phyloP scores from a whole-genome alignment of 2,797 vertebrate genomes.

The Fundulus diaphanus region DNA sequence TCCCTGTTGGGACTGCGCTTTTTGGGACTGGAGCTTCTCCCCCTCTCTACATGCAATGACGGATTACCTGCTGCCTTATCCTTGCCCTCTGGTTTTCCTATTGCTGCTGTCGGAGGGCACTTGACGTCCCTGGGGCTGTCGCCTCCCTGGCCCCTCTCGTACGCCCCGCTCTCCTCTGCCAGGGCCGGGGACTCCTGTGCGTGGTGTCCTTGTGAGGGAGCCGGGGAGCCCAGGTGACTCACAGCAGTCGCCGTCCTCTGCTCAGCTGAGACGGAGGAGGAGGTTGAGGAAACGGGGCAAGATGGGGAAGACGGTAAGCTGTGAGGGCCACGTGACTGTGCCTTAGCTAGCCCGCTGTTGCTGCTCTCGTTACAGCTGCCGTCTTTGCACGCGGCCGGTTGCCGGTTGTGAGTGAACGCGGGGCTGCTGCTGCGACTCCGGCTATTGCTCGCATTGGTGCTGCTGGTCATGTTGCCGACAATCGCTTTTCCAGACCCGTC shows the following conservation, averaged over 20 bases:
- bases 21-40: conserved; percentile 79
- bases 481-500: conserved; percentile 73
- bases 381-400: conserved; percentile 68
- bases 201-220: conserved; percentile 72
- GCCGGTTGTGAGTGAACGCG: conserved; percentile 69
- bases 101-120: conserved; percentile 59
- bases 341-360: conserved; percentile 69
- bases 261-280: conserved; percentile 64
- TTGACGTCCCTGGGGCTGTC: conserved; percentile 78
- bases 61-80: conserved; percentile 70
- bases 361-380: conserved; percentile 60
- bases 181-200: conserved; percentile 72
- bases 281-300: conserved; percentile 67
- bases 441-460: conserved; percentile 60
- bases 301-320: conserved; percentile 59
- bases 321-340: conserved; percentile 73
- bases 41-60: conserved; percentile 67
- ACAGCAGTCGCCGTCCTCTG: conserved; percentile 71
- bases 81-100: conserved; percentile 76
- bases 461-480: conserved; percentile 59
- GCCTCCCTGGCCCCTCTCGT: conserved; percentile 72
- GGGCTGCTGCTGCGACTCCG: conserved; percentile 77
- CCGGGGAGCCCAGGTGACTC: conserved; percentile 68
- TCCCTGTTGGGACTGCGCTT: conserved; percentile 80
- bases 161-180: conserved; percentile 71